phyloP scores from a whole-genome alignment of 2,888 invertebrate species.

The Axea sp. region DNA sequence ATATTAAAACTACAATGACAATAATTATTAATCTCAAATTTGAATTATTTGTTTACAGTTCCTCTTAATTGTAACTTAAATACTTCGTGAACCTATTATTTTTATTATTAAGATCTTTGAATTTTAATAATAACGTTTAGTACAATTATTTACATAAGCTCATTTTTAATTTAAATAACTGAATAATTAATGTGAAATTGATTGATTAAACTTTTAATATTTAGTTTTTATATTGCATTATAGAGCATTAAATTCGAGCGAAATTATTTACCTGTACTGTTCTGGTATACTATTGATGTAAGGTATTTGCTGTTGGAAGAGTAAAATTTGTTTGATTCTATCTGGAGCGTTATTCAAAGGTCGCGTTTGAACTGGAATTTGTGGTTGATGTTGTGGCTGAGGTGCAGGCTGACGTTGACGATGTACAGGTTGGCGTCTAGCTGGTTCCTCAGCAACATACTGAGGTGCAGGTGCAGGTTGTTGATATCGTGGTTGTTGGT shows the following conservation, averaged over 20 bases:
- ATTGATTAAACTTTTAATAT: too few relatives aligned
- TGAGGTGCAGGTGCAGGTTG: conserved; percentile 49
- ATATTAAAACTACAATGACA: too few relatives aligned
- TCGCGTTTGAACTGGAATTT: conserved; percentile 49
- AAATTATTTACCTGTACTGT: conserved; percentile 69
- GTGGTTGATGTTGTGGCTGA: conserved; percentile 48
- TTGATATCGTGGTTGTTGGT: conserved; percentile 59
- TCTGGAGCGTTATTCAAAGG: conserved; percentile 70
- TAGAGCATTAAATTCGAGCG: background rate
- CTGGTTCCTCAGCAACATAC: conserved; percentile 47
- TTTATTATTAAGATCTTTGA: too few relatives aligned
- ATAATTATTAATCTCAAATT: too few relatives aligned
- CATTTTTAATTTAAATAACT: too few relatives aligned
- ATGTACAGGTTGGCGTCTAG: conserved; percentile 47
- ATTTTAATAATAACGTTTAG: too few relatives aligned
- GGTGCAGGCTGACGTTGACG: conserved; percentile 56
- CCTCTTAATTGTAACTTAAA: too few relatives aligned
- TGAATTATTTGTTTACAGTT: too few relatives aligned
- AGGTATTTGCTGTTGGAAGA: conserved; percentile 76
- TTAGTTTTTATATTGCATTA: too few relatives aligned
- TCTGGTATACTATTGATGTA: conserved; percentile 75
- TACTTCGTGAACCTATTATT: too few relatives aligned
- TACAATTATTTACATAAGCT: too few relatives aligned
- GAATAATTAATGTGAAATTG: too few relatives aligned
- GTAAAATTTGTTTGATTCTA: conserved; percentile 73